These are phyloP conservation scores for Aplidium turbinatum DNA, from an alignment of 23 tunicate genomes.

Conservation along the genomic window DNA sequence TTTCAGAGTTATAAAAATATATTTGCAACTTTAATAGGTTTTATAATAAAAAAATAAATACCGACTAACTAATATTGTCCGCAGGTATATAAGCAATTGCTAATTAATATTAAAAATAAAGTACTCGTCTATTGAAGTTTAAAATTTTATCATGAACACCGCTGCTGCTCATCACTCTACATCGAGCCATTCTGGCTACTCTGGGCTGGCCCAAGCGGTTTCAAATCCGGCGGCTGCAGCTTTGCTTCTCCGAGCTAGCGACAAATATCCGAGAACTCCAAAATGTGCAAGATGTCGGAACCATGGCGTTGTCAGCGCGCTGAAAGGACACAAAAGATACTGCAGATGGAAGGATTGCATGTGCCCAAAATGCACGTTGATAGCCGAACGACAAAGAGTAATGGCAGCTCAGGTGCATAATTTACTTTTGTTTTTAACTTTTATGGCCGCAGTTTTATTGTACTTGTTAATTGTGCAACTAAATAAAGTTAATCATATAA, in stretches of 20 bases:
- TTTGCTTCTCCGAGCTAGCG: slow-evolving; percentile 65
- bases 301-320: slow-evolving; percentile 93
- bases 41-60: too few relatives aligned
- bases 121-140: too few relatives aligned
- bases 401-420: slow-evolving; percentile 98
- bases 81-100: too few relatives aligned
- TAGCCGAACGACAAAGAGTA: slow-evolving; percentile 97
- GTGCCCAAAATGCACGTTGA: slow-evolving; percentile 94
- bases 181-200: slow-evolving; percentile 29
- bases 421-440: too few relatives aligned
- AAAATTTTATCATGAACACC: not conserved
- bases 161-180: slow-evolving; percentile 21
- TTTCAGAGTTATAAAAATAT: too few relatives aligned
- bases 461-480: too few relatives aligned
- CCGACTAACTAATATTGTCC: too few relatives aligned
- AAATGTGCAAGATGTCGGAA: slow-evolving; percentile 96
- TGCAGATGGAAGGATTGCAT: slow-evolving; percentile 98
- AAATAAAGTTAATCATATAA: too few relatives aligned
- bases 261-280: slow-evolving; percentile 94
- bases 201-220: slow-evolving; percentile 55
- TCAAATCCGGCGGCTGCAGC: slow-evolving; percentile 71
- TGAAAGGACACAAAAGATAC: slow-evolving; percentile 97
- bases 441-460: too few relatives aligned
- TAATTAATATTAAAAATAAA: too few relatives aligned
- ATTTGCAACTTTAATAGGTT: too few relatives aligned